A percentile compares a stretch with the other conserved stretches of the same genome.
Conservation (phyloP, 1,140 invertebrate genomes). For the Orius insidiosus region DNA sequence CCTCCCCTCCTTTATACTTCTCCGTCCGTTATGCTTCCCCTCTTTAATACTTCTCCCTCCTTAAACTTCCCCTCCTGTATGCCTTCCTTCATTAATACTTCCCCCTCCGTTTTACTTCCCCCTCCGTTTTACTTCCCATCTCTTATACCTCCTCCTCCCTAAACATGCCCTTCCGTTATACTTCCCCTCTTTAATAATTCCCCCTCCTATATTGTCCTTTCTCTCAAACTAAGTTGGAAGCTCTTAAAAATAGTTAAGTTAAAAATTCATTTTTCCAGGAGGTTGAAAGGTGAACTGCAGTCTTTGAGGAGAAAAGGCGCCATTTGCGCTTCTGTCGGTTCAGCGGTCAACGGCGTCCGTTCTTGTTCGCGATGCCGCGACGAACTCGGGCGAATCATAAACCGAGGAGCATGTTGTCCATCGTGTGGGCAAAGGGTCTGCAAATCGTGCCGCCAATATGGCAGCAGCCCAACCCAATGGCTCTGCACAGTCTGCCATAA, state of each 20-base stretch:
- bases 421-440: slow-evolving; percentile 51
- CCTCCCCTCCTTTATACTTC: too few species aligned
- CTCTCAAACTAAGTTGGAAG: neutral
- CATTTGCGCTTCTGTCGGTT: slow-evolving; percentile 26
- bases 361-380: slow-evolving; percentile 49
- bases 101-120: too few species aligned
- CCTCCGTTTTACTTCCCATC: too few species aligned
- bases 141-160: too few species aligned
- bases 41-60: too few species aligned
- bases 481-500: slow-evolving; percentile 56
- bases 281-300: slow-evolving; percentile 43
- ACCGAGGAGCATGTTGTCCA: slow-evolving; percentile 50
- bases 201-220: too few species aligned
- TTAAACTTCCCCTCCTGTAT: too few species aligned
- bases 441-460: slow-evolving; percentile 50
- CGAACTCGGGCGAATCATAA: slow-evolving; percentile 54
- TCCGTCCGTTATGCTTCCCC: too few species aligned
- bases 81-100: too few species aligned
- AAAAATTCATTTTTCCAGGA: slow-evolving; percentile 37
- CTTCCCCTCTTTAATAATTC: too few species aligned
- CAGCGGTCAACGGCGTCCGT: too few species aligned
- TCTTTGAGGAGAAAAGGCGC: slow-evolving; percentile 38
- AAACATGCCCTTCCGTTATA: too few species aligned
- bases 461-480: slow-evolving; percentile 47
- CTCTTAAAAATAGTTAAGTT: neutral